Evolutionary conservation across 2,888 invertebrate genomes (phyloP).

Genomic region (Harpalus rubripes): DNA sequence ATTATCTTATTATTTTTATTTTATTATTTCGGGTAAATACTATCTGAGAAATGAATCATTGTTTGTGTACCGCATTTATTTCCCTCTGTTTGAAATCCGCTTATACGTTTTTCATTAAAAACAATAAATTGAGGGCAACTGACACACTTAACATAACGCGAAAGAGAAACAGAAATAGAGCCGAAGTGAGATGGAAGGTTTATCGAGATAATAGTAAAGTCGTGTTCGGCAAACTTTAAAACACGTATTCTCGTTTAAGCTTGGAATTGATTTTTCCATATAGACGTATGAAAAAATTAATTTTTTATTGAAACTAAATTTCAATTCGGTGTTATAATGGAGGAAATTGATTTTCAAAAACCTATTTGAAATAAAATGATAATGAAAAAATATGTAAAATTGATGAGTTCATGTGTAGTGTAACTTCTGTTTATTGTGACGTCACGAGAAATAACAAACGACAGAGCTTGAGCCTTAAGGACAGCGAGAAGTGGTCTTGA

Average conservation of each 20-base stretch:
- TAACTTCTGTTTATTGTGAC: background rate
- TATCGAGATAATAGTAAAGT: constrained; percentile 49
- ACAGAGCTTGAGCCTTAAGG: background rate
- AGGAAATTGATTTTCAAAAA: constrained; percentile 6
- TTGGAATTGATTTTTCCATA: constrained; percentile 38
- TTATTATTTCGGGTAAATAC: background rate
- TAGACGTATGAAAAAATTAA: constrained; percentile 22
- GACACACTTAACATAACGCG: constrained; percentile 27
- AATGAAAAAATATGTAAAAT: background rate
- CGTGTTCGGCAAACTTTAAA: constrained; percentile 44
- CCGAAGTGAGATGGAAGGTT: constrained; percentile 2
- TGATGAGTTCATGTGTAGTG: background rate
- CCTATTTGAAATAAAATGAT: background rate
- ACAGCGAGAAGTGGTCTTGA: constrained; percentile 19
- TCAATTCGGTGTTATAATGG: constrained; percentile 7
- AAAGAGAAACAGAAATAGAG: background rate
- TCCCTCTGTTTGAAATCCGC: background rate
- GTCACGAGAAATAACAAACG: constrained; percentile 7
- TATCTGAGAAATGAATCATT: background rate
- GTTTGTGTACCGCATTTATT: background rate
- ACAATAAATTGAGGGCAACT: constrained; percentile 29
- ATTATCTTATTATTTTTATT: background rate
- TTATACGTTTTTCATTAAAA: constrained; percentile 12
- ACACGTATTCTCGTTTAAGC: constrained; percentile 44
- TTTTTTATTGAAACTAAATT: constrained; percentile 27